phyloP scores from a whole-genome alignment of 2,888 invertebrate genomes.

The Napeogenes inachia region DNA sequence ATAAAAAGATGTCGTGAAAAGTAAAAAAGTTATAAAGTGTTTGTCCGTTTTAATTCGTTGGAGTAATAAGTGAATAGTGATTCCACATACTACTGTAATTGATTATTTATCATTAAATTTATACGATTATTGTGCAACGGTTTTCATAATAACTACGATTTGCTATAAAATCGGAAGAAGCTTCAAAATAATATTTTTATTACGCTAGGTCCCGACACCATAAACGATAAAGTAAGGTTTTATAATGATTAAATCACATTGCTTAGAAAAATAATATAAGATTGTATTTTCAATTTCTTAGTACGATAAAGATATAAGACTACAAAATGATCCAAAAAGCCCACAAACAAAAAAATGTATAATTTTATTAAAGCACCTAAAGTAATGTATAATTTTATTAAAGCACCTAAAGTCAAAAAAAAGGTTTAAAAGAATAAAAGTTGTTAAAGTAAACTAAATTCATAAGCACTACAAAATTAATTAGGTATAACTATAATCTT shows the following conservation, averaged over 20 bases:
- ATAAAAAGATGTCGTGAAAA: no score
- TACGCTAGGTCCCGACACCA: background rate
- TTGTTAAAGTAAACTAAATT: no score
- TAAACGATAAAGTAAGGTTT: slow-evolving; percentile 8
- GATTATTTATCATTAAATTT: slow-evolving; percentile 3
- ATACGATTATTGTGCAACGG: slow-evolving; percentile 4
- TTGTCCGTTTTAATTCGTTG: no score
- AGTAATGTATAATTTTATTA: no score
- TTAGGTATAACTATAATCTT: no score
- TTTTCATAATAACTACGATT: slow-evolving; percentile 1
- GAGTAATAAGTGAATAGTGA: background rate
- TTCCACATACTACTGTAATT: background rate
- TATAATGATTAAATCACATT: slow-evolving; percentile 14
- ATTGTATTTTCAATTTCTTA: background rate
- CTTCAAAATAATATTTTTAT: slow-evolving; percentile 1
- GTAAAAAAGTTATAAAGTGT: no score
- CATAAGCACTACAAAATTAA: no score
- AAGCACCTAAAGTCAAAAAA: no score
- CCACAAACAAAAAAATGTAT: background rate
- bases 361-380: background rate
- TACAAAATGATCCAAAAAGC: background rate
- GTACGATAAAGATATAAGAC: background rate
- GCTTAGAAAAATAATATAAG: slow-evolving; percentile 4
- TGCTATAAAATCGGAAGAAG: slow-evolving; percentile 3
- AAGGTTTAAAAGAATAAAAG: no score